These are phyloP conservation scores for Cepaea nemoralis DNA, from an alignment of 1,140 invertebrate genomes.

Conservation along the genomic window DNA sequence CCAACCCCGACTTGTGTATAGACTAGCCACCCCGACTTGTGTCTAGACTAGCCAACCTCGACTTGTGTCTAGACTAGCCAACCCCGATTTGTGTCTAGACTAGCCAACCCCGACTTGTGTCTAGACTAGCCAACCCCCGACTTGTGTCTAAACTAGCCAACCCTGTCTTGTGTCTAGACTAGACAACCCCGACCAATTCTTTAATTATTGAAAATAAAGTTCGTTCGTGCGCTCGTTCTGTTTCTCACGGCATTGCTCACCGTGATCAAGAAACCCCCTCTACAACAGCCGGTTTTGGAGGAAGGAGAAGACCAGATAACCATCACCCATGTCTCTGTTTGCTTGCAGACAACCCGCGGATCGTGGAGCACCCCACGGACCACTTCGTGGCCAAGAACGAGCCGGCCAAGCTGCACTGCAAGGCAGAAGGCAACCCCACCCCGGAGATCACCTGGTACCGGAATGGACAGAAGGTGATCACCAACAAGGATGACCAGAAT, in stretches of 20 bases:
- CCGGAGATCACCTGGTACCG: slow-evolving; percentile 89
- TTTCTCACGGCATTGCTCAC: not conserved
- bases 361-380: slow-evolving; percentile 93
- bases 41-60: too few species aligned
- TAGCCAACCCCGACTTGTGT: too few species aligned
- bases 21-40: too few species aligned
- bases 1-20: too few species aligned
- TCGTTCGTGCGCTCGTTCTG: not conserved
- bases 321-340: not conserved
- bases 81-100: too few species aligned
- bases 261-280: not conserved
- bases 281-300: not conserved
- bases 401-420: slow-evolving; percentile 74
- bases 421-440: slow-evolving; percentile 85
- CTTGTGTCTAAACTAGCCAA: too few species aligned
- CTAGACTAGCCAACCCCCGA: too few species aligned
- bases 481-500: slow-evolving; percentile 78
- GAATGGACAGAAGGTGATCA: slow-evolving; percentile 73
- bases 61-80: too few species aligned
- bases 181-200: not conserved
- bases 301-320: not conserved
- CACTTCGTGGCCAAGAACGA: slow-evolving; percentile 90
- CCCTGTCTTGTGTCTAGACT: too few species aligned
- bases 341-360: slow-evolving; percentile 78
- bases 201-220: not conserved